Evolutionary conservation across 2,113 vertebrate species (phyloP).

Genomic region (Tachycineta bicolor): DNA sequence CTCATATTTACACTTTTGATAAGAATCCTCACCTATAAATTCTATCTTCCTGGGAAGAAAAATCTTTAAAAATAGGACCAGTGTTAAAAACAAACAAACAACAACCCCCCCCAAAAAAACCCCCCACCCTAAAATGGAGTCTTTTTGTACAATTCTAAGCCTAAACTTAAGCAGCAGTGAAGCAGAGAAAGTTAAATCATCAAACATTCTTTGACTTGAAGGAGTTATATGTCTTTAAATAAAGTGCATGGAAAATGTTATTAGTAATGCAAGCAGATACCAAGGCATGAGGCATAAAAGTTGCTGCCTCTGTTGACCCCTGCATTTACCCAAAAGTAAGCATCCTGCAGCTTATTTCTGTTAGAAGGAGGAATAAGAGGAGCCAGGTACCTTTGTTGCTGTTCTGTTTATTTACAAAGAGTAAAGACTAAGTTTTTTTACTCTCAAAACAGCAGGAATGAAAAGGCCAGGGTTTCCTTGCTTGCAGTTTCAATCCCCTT

Average conservation of each 20-base stretch:
- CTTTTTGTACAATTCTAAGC: background rate
- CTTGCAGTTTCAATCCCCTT: background rate
- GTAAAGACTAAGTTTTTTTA: background rate
- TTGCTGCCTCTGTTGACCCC: background rate
- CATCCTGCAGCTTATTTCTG: background rate
- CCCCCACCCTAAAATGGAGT: accelerated
- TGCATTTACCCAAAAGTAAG: background rate
- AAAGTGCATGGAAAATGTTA: background rate
- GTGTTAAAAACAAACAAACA: background rate
- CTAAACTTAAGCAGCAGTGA: background rate
- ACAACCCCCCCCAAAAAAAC: too few relatives aligned
- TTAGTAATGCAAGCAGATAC: background rate
- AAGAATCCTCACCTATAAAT: background rate
- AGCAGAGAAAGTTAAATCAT: background rate
- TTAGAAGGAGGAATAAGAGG: background rate
- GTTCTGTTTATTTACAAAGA: background rate
- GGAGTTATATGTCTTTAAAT: background rate
- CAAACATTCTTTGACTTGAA: background rate
- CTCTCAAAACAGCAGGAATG: background rate
- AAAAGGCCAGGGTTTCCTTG: background rate
- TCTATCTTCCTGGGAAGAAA: background rate
- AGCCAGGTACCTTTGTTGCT: background rate
- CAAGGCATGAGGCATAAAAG: background rate
- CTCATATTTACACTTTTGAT: background rate
- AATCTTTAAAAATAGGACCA: background rate